Conservation (phyloP, 2,888 invertebrate genomes). For the Amblyjoppa proteus region DNA sequence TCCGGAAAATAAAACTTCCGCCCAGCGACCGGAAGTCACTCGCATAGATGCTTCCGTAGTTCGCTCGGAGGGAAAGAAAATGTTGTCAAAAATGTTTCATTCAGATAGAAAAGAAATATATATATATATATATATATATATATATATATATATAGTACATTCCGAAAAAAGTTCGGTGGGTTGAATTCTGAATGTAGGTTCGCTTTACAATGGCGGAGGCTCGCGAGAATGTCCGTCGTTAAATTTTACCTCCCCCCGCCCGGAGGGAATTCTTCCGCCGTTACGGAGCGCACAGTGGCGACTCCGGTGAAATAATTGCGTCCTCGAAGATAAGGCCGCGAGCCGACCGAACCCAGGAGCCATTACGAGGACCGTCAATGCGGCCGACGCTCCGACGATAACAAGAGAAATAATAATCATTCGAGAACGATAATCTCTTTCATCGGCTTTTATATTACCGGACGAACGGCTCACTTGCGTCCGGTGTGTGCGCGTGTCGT, state of each 20-base stretch:
- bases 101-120: neutral
- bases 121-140: neutral
- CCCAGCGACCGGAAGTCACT: neutral
- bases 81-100: neutral
- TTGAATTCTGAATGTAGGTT: neutral
- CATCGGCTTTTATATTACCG: constrained; percentile 19
- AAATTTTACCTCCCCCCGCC: constrained; percentile 17
- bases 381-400: neutral
- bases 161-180: neutral
- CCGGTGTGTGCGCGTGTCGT: neutral
- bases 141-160: neutral
- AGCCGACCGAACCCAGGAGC: neutral
- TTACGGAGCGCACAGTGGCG: constrained; percentile 13
- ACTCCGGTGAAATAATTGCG: constrained; percentile 45
- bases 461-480: neutral
- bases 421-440: constrained; percentile 6
- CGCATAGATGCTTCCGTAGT: neutral
- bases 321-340: constrained; percentile 43
- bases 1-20: neutral
- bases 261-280: constrained; percentile 22
- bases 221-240: constrained; percentile 18
- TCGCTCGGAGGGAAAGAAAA: neutral
- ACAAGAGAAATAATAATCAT: constrained; percentile 34
- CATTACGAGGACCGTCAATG: neutral
- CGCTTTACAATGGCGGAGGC: constrained; percentile 12